phyloP scores from a whole-genome alignment of 2,113 vertebrate genomes.

The Albula goreensis region DNA sequence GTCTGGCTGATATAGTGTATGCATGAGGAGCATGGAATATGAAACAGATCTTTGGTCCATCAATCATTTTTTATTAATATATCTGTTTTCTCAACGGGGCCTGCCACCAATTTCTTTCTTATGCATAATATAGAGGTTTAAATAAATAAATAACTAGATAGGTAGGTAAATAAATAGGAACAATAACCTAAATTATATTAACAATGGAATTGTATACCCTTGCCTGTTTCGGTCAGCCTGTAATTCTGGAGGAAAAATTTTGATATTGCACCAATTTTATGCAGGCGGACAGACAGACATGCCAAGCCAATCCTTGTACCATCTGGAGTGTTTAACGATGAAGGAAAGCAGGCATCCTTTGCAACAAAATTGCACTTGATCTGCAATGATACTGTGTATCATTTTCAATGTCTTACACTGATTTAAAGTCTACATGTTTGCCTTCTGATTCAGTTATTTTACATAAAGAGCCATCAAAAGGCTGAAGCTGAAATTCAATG shows the following conservation, averaged over 20 bases:
- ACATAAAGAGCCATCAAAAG: too few species aligned
- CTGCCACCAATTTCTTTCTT: background rate
- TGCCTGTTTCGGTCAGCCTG: background rate
- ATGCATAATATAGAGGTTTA: background rate
- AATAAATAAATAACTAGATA: too few species aligned
- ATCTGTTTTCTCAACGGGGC: background rate
- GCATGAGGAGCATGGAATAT: background rate
- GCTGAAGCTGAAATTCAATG: too few species aligned
- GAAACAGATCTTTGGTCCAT: background rate
- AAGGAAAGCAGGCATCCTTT: background rate
- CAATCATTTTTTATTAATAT: conserved; percentile 8
- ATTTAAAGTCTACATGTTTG: too few species aligned
- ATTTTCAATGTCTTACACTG: too few species aligned
- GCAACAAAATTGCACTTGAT: too few species aligned
- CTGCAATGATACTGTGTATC: too few species aligned
- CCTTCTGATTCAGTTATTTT: too few species aligned
- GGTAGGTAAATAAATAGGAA: too few species aligned
- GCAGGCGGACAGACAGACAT: background rate
- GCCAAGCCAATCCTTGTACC: background rate
- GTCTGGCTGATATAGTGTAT: background rate
- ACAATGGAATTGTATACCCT: background rate
- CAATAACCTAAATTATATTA: too few species aligned
- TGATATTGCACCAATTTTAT: background rate
- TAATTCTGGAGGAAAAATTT: background rate
- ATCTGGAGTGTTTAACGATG: too few species aligned